A percentile compares a stretch with the other conserved stretches of the same genome.
Evolutionary conservation across 1,140 invertebrate species (phyloP).

Genomic region (Phortica variegata): DNA sequence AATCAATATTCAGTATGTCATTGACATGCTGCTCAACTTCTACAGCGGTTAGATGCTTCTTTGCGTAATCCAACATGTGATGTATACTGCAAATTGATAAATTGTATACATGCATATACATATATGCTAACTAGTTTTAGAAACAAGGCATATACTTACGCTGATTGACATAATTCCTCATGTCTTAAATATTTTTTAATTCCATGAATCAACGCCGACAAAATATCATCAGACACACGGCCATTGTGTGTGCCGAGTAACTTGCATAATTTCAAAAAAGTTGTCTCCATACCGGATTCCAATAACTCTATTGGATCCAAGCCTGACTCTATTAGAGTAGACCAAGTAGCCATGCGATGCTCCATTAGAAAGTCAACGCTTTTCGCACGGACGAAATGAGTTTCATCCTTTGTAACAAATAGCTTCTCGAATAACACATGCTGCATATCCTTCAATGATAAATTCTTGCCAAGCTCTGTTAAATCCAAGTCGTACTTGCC

Average conservation of each 20-base stretch:
- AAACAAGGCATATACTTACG: too few species aligned
- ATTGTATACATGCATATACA: not conserved
- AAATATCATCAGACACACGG: conserved; percentile 10
- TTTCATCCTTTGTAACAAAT: conserved; percentile 30
- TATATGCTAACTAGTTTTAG: too few species aligned
- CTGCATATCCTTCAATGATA: conserved; percentile 13
- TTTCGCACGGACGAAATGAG: conserved; percentile 27
- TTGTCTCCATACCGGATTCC: conserved; percentile 22
- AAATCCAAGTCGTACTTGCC: conserved; percentile 19
- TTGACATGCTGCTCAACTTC: conserved; percentile 12
- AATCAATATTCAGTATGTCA: conserved; percentile 2
- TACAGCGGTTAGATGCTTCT: not conserved
- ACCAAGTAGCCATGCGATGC: too few species aligned
- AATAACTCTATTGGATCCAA: conserved; percentile 5
- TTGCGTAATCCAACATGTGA: conserved; percentile 21
- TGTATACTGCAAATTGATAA: conserved; percentile 1
- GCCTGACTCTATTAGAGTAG: too few species aligned
- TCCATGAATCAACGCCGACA: conserved; percentile 13
- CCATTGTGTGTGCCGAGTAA: not conserved
- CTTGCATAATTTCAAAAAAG: conserved; percentile 10
- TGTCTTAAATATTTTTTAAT: not conserved
- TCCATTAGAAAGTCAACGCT: too few species aligned
- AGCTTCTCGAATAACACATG: conserved; percentile 20
- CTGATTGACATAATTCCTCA: conserved; percentile 13
- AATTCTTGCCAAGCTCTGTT: not conserved